Percentiles rank a stretch among this genome's conserved stretches.
These are phyloP conservation scores for Zaprionus lachaisei DNA, from an alignment of 1,140 invertebrate genomes.

Conservation along the genomic window DNA sequence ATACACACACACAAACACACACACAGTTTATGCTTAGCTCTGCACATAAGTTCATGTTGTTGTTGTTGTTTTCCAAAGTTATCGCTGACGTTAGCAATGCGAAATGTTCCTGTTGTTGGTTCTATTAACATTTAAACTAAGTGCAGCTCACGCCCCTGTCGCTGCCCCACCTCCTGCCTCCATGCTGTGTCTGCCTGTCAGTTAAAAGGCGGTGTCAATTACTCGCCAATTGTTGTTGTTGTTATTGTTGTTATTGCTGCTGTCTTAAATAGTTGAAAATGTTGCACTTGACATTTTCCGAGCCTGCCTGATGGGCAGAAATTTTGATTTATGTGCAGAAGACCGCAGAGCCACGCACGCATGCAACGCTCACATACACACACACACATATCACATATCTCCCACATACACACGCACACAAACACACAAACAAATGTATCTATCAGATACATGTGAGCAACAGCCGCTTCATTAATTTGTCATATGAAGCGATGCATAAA, in stretches of 20 bases:
- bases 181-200: not conserved
- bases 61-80: constrained; percentile 47
- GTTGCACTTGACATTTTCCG: constrained; percentile 60
- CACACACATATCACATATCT: constrained; percentile 3
- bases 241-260: constrained; percentile 2
- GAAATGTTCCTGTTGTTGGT: constrained; percentile 51
- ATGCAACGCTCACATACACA: constrained; percentile 11
- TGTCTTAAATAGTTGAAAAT: constrained; percentile 63
- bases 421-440: constrained; percentile 23
- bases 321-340: constrained; percentile 69
- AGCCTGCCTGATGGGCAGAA: constrained; percentile 61
- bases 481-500: constrained; percentile 75
- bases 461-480: constrained; percentile 74
- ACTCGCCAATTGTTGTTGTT: constrained; percentile 58
- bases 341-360: constrained; percentile 25
- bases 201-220: constrained; percentile 43
- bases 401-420: not conserved
- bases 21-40: constrained; percentile 60
- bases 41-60: constrained; percentile 7
- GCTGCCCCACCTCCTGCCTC: not conserved
- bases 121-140: constrained; percentile 64
- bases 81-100: constrained; percentile 64
- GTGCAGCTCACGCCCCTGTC: constrained; percentile 25
- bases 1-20: not conserved
- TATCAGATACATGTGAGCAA: constrained; percentile 37